phyloP scores from a whole-genome alignment of 2,888 invertebrate genomes.

The Ecliptopera silaceata region DNA sequence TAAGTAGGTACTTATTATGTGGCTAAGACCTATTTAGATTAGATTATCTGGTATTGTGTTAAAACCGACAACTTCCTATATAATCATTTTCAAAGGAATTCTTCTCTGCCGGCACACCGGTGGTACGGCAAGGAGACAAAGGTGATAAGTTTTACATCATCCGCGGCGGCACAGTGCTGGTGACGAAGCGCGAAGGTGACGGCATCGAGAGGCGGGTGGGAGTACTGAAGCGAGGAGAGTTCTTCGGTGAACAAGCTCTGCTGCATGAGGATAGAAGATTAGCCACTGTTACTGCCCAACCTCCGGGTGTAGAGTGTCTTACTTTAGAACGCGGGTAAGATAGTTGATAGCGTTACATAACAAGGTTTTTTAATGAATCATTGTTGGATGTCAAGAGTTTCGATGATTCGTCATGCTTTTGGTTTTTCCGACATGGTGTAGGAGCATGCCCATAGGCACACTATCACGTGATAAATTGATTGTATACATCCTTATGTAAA shows the following conservation, averaged over 20 bases:
- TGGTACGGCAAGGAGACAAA: slow-evolving; percentile 92
- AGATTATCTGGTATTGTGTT: not conserved
- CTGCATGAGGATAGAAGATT: slow-evolving; percentile 93
- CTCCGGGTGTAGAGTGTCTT: slow-evolving; percentile 92
- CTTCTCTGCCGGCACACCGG: slow-evolving; percentile 89
- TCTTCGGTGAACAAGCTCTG: slow-evolving; percentile 95
- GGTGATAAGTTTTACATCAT: slow-evolving; percentile 97
- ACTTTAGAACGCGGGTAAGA: slow-evolving; percentile 91
- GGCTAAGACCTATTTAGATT: not conserved
- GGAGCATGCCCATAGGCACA: too few species aligned
- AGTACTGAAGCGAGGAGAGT: slow-evolving; percentile 89
- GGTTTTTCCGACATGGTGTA: too few species aligned
- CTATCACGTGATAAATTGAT: too few species aligned
- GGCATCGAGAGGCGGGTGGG: slow-evolving; percentile 86
- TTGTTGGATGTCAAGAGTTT: not conserved
- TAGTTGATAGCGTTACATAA: not conserved
- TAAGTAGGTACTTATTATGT: not conserved
- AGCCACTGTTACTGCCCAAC: slow-evolving; percentile 94
- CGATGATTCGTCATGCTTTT: too few species aligned
- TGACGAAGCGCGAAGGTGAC: slow-evolving; percentile 85
- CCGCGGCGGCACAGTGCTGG: slow-evolving; percentile 90
- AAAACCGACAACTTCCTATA: not conserved
- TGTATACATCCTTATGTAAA: too few species aligned
- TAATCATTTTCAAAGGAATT: slow-evolving; percentile 84
- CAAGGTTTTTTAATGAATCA: not conserved